Conservation (phyloP, 2,888 invertebrate genomes). For the Cephus runcator region DNA sequence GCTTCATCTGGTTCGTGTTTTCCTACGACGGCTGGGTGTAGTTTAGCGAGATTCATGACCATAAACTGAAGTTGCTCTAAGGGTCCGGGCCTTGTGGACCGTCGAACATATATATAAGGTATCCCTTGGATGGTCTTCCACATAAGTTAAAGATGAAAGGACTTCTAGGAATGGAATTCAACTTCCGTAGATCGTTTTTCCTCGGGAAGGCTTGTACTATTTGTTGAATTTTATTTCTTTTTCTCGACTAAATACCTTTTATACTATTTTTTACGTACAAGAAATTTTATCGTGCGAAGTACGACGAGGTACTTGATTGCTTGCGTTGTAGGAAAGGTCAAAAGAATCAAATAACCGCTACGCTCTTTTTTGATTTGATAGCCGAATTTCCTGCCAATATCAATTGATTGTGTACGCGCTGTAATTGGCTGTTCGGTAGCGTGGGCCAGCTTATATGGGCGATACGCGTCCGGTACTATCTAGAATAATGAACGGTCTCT, state of each 20-base stretch:
- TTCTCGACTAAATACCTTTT: neutral
- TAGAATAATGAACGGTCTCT: constrained; percentile 3
- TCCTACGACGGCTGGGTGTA: neutral
- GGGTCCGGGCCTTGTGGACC: neutral
- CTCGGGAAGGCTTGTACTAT: neutral
- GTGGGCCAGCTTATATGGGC: neutral
- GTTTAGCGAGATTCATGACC: neutral
- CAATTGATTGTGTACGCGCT: constrained; percentile 6
- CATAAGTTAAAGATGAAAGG: neutral
- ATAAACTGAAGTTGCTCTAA: neutral
- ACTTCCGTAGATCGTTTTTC: neutral
- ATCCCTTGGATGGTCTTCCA: neutral
- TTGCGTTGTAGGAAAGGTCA: neutral
- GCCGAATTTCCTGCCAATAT: neutral
- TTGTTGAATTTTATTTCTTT: neutral
- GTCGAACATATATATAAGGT: neutral
- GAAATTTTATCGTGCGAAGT: neutral
- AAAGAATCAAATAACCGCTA: neutral
- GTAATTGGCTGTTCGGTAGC: constrained; percentile 10
- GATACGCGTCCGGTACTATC: neutral
- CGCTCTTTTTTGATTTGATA: neutral
- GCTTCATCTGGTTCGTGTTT: neutral
- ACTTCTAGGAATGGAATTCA: neutral
- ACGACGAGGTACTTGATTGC: neutral
- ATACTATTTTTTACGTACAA: neutral